These are phyloP conservation scores for Eurosta solidaginis DNA, from an alignment of 1,140 invertebrate genomes.

Conservation along the genomic window DNA sequence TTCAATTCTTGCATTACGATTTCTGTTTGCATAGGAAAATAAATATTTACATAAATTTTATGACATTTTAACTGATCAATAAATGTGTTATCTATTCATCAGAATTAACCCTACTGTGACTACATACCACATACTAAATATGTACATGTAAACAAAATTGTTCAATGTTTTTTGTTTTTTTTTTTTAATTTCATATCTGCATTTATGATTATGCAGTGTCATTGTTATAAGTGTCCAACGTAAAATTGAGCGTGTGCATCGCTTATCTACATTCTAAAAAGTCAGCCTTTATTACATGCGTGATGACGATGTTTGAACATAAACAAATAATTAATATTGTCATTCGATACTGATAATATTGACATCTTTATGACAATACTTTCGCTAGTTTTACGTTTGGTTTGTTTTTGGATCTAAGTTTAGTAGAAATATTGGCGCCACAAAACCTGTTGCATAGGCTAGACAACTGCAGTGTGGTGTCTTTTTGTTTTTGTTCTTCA, in stretches of 20 bases:
- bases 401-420: neutral
- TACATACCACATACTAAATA: conserved; percentile 1
- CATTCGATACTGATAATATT: conserved; percentile 19
- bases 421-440: conserved; percentile 3
- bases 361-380: conserved; percentile 14
- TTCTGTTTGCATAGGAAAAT: neutral
- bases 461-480: neutral
- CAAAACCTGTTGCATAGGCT: conserved; percentile 14
- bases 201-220: conserved; percentile 1
- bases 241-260: neutral
- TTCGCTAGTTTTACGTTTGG: neutral
- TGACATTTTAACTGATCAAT: conserved; percentile 19
- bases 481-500: neutral
- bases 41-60: conserved; percentile 21
- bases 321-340: conserved; percentile 25
- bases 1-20: no score
- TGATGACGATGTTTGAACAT: conserved; percentile 1
- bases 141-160: neutral
- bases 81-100: neutral
- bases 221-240: neutral
- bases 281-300: neutral
- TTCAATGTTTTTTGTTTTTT: neutral
- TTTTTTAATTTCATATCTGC: neutral
- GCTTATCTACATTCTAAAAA: neutral
- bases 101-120: neutral